Percentiles rank a stretch among this genome's conserved stretches.
Conservation (phyloP, 2,113 vertebrate species). For the Anolis sagrei region DNA sequence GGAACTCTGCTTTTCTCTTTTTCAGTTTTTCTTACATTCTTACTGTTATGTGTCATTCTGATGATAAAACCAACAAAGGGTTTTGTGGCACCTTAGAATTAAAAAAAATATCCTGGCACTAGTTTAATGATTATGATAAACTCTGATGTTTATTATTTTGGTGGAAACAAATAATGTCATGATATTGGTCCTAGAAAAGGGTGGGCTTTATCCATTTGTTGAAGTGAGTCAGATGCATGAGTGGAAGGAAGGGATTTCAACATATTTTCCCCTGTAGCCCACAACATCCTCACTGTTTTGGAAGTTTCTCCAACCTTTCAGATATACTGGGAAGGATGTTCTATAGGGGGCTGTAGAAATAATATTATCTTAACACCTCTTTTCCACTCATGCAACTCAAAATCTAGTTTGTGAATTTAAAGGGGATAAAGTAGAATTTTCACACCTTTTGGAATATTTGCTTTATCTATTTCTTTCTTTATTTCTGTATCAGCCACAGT, state of each 20-base stretch:
- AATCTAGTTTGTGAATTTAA: slow-evolving; percentile 57
- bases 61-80: background rate
- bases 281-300: background rate
- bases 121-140: background rate
- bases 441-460: slow-evolving; percentile 77
- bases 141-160: background rate
- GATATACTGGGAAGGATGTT: background rate
- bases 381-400: too few relatives aligned
- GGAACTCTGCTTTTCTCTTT: background rate
- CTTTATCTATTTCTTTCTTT: slow-evolving; percentile 86
- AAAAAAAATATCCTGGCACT: background rate
- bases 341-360: background rate
- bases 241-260: background rate
- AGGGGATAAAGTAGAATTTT: slow-evolving; percentile 75
- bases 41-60: background rate
- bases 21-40: background rate
- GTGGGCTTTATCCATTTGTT: background rate
- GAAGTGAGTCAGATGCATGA: background rate
- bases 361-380: background rate
- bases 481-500: slow-evolving; percentile 84
- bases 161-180: background rate
- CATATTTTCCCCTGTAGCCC: too few relatives aligned
- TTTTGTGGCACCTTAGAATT: background rate
- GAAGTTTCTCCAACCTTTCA: background rate
- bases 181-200: background rate